Evolutionary conservation across 2,888 invertebrate genomes (phyloP).

Genomic region (Pseudococcus longispinus): DNA sequence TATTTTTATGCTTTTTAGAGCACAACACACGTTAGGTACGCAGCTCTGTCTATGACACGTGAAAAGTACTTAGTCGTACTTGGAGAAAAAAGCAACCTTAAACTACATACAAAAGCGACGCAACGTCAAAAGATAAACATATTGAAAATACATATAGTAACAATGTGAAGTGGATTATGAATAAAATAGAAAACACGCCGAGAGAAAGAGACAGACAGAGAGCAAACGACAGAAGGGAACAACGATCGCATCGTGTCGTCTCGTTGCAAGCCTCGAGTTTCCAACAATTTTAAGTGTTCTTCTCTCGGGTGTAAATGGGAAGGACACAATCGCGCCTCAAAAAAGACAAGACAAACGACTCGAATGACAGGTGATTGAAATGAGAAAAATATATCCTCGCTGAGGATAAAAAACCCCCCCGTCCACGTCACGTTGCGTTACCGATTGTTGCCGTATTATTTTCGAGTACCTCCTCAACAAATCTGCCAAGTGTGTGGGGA

Average conservation of each 20-base stretch:
- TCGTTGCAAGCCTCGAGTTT: conserved; percentile 11
- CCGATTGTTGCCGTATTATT: neutral
- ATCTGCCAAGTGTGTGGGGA: neutral
- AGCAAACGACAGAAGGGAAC: neutral
- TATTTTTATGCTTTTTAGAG: neutral
- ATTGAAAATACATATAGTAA: conserved; percentile 50
- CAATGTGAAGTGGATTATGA: conserved; percentile 52
- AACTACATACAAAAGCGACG: conserved; percentile 42
- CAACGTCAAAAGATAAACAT: conserved; percentile 52
- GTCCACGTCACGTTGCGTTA: neutral
- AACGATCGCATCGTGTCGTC: conserved; percentile 4
- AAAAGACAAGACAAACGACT: conserved; percentile 46
- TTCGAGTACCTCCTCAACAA: conserved; percentile 3
- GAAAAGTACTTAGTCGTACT: conserved; percentile 17
- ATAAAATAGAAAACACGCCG: conserved; percentile 37
- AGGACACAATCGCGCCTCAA: conserved; percentile 7
- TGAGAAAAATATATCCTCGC: neutral
- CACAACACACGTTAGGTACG: neutral
- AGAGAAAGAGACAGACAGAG: neutral
- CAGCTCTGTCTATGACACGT: conserved; percentile 12
- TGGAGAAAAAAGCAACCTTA: neutral
- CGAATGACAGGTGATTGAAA: conserved; percentile 51
- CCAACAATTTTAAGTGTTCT: conserved; percentile 45
- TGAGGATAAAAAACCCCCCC: neutral
- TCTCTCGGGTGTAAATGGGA: conserved; percentile 36